These are phyloP conservation scores for Erebia aethiops DNA, from an alignment of 2,888 invertebrate genomes.

Conservation along the genomic window DNA sequence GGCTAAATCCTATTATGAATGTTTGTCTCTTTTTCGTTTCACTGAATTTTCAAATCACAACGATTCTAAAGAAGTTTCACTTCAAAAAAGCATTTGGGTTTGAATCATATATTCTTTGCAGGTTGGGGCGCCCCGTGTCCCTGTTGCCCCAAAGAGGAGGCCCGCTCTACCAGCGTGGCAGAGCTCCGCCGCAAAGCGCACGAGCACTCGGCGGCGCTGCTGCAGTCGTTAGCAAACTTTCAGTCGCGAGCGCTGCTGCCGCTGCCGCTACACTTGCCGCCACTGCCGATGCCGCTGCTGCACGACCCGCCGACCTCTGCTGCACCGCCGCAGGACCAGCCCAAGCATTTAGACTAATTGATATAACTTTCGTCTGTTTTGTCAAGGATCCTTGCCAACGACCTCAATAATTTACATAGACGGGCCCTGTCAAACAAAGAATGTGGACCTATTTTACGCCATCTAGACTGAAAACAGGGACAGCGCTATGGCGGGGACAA, in stretches of 20 bases:
- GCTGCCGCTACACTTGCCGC: slow-evolving; percentile 67
- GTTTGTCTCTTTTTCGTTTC: no score
- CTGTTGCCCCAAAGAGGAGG: slow-evolving; percentile 89
- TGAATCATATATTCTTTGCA: slow-evolving; percentile 43
- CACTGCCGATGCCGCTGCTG: slow-evolving; percentile 58
- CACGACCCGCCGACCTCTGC: slow-evolving; percentile 48
- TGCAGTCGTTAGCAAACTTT: slow-evolving; percentile 88
- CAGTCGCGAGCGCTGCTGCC: slow-evolving; percentile 82
- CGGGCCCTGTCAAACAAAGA: no score
- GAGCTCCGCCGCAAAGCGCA: slow-evolving; percentile 96
- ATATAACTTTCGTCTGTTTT: no score
- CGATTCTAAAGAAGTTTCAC: no score
- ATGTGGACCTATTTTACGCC: no score
- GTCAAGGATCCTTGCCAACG: no score
- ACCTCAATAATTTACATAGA: no score
- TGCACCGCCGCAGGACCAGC: slow-evolving; percentile 54
- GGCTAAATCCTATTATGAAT: no score
- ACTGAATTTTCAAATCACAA: no score
- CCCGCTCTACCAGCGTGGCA: slow-evolving; percentile 93
- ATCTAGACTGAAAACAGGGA: no score
- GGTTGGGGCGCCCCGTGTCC: slow-evolving; percentile 91
- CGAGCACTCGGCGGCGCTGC: slow-evolving; percentile 95
- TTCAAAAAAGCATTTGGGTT: background rate
- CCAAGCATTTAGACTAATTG: slow-evolving; percentile 71
- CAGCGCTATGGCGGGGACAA: no score